Conservation (phyloP, 2,113 vertebrate genomes). For the Gallinago paraguaiae region DNA sequence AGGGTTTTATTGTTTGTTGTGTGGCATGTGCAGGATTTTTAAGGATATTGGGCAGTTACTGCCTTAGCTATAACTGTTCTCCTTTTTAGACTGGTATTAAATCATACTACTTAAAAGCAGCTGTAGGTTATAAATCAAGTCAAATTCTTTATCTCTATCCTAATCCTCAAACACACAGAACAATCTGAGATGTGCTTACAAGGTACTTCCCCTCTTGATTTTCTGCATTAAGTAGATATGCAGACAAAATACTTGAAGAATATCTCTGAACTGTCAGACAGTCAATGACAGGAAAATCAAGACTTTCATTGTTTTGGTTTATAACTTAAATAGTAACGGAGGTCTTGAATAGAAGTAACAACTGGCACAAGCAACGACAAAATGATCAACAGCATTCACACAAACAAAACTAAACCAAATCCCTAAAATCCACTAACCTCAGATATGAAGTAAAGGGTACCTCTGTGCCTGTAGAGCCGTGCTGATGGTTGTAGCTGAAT, state of each 20-base stretch:
- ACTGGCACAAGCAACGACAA: background rate
- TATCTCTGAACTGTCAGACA: background rate
- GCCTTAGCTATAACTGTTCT: background rate
- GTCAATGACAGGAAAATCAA: background rate
- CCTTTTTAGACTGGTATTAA: background rate
- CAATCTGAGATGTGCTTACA: background rate
- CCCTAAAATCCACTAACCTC: constrained; percentile 79
- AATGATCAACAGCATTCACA: background rate
- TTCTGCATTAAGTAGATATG: background rate
- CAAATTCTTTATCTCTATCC: background rate
- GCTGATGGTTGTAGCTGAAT: constrained; percentile 95
- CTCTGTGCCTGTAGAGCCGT: constrained; percentile 91
- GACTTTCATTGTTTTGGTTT: background rate
- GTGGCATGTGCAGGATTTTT: background rate
- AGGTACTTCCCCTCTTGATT: background rate
- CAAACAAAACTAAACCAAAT: background rate
- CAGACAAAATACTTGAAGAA: background rate
- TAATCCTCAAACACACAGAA: background rate
- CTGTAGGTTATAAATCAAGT: background rate
- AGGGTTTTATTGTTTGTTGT: background rate
- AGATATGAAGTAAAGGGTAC: constrained; percentile 95
- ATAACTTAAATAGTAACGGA: background rate
- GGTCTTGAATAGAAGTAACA: background rate
- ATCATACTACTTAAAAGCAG: background rate
- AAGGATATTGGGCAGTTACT: background rate